phyloP scores from a whole-genome alignment of 1,140 invertebrate genomes.

The Meloidogyne exigua region DNA sequence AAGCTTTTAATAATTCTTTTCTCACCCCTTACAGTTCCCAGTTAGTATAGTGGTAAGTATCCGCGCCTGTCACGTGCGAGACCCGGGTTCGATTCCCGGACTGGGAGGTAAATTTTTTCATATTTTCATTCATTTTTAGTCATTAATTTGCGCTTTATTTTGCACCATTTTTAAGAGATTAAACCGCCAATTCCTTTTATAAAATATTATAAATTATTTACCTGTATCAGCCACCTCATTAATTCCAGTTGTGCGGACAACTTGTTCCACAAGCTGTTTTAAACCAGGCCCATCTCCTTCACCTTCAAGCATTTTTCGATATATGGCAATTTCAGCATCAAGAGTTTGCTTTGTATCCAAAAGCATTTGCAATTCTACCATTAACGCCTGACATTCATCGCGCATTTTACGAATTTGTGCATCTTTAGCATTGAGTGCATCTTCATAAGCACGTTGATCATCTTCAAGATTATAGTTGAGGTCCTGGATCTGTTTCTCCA shows the following conservation, averaged over 20 bases:
- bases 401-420: conserved; percentile 64
- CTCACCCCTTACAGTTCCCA: conserved; percentile 57
- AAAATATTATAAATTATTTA: conserved; percentile 4
- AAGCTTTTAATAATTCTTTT: conserved; percentile 46
- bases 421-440: conserved; percentile 63
- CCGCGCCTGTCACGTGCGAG: conserved; percentile 69
- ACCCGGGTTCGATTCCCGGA: conserved; percentile 69
- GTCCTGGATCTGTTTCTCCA: conserved; percentile 67
- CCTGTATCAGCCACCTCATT: conserved; percentile 55
- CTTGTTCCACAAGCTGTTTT: conserved; percentile 61
- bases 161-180: neutral
- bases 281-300: conserved; percentile 63
- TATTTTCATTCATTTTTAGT: too few species aligned
- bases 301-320: conserved; percentile 63
- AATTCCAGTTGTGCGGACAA: conserved; percentile 61
- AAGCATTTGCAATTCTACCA: conserved; percentile 65
- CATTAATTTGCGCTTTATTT: too few species aligned
- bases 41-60: conserved; percentile 69
- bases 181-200: neutral
- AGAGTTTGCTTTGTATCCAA: conserved; percentile 65
- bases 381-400: conserved; percentile 64
- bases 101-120: conserved; percentile 59
- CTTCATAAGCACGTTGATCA: conserved; percentile 64
- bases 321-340: conserved; percentile 63
- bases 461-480: conserved; percentile 66